Conservation (phyloP, 2,797 vertebrate species). For the Enteromius anoplus region DNA sequence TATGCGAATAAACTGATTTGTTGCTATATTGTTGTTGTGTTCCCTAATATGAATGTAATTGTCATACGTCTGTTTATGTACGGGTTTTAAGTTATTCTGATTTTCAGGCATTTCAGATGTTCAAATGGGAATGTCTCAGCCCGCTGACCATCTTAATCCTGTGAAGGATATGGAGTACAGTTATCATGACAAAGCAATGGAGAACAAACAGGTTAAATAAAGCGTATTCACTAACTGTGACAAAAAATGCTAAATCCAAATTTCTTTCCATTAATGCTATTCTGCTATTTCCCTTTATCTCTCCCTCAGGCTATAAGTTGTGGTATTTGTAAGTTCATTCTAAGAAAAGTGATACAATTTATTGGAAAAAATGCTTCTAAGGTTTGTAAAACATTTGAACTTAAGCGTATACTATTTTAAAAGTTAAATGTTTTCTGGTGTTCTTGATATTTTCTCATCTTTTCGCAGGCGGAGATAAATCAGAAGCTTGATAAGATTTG, state of each 20-base stretch:
- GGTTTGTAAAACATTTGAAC: conserved; percentile 52
- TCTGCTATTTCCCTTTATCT: not conserved
- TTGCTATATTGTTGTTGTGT: not conserved
- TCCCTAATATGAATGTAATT: not conserved
- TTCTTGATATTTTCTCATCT: not conserved
- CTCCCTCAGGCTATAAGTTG: conserved; percentile 31
- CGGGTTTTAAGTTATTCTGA: not conserved
- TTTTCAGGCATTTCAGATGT: not conserved
- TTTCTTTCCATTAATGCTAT: not conserved
- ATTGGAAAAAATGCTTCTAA: not conserved
- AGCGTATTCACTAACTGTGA: not conserved
- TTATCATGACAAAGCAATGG: not conserved
- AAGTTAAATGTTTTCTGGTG: not conserved
- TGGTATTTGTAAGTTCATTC: conserved; percentile 53
- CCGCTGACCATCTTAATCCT: not conserved
- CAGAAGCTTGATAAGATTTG: conserved; percentile 45
- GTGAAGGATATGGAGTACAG: not conserved
- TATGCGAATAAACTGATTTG: not conserved
- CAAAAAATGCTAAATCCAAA: not conserved
- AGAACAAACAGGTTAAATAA: not conserved
- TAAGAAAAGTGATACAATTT: conserved; percentile 38
- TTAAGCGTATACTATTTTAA: not conserved
- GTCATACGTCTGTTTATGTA: not conserved
- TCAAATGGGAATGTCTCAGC: not conserved
- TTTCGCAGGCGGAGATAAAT: conserved; percentile 44